Evolutionary conservation across 2,113 vertebrate species (phyloP), one percentile per base, ranked within the genome.

Genomic region (Himantopus leucocephalus): DNA sequence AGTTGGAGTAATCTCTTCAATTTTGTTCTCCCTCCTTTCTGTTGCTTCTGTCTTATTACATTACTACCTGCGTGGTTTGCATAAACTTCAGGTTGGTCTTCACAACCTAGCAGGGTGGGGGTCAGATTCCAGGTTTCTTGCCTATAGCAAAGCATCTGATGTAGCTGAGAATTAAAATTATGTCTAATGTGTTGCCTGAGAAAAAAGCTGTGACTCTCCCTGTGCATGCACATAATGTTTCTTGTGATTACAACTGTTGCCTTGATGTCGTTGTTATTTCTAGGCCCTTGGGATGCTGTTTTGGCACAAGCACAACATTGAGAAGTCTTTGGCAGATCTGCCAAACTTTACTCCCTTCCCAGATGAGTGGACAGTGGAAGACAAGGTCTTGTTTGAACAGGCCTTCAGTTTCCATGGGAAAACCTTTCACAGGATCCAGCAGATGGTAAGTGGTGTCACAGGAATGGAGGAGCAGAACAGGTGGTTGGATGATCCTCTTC

Each of bases 331-430:
- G 98, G 99, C 99, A 24, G 99, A 99, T 91, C 97, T 99, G 77
- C 99, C 99, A 29, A 99, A 99, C 98, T 99, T 99, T 92, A 99
- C 99, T 66, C 99, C 99, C 1, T 99, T 99, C 95, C 99, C 99
- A 53, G 99, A 99, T 83, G 99, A 99, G 97, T 99, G 99, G 99
- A 99, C 99, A 8, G 99, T 99, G 97, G 99, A 99, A 97, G 99
- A 99, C 98, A 98, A 98, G 93, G 99, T 99, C 48, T 98, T 99
- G 59, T 99, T 99, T 91, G 99, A 99, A 84, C 99, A 99, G 92
- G 99, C 99, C 85, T 99, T 99, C 98, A 99, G 99, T 96, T 99
- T 99, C 96, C 99, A 99, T 3, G 99, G 99, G 73, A 99, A 99
- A 97, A 99, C 99, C 48, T 99, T 99, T 95, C 99, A 99, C 88